These are phyloP conservation scores for Orchestes rusci DNA, from an alignment of 2,888 invertebrate species.

Conservation along the genomic window DNA sequence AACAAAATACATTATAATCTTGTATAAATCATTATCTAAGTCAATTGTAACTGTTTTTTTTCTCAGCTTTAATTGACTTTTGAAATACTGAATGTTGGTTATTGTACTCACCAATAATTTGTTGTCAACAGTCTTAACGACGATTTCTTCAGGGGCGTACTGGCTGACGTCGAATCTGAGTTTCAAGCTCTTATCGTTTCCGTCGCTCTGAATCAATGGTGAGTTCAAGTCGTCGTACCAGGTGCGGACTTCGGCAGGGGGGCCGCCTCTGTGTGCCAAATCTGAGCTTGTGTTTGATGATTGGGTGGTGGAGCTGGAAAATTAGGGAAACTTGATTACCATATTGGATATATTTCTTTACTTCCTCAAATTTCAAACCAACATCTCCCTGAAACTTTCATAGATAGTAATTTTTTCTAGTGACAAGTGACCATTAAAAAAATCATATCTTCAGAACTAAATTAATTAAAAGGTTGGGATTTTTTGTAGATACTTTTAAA, in stretches of 20 bases:
- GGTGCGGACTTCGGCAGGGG: conserved; percentile 51
- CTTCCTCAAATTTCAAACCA: too few relatives aligned
- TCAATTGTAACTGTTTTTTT: background rate
- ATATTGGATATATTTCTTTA: too few relatives aligned
- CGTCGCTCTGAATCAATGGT: conserved; percentile 89
- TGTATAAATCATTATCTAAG: background rate
- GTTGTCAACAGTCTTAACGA: conserved; percentile 97
- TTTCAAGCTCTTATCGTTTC: conserved; percentile 88
- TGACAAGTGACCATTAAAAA: too few relatives aligned
- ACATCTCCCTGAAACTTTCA: too few relatives aligned
- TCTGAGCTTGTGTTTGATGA: conserved; percentile 47
- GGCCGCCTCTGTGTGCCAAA: conserved; percentile 38
- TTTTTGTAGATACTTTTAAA: too few relatives aligned
- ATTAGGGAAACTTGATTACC: too few relatives aligned
- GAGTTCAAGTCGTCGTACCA: conserved; percentile 85
- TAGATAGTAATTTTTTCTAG: too few relatives aligned
- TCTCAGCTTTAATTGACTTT: background rate
- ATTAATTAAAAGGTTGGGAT: too few relatives aligned
- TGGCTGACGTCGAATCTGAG: conserved; percentile 96
- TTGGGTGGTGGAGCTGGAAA: conserved; percentile 50
- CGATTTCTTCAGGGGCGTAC: conserved; percentile 95
- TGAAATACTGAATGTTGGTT: background rate
- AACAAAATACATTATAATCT: conserved; percentile 37
- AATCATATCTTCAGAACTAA: too few relatives aligned
- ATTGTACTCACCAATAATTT: conserved; percentile 74